A percentile compares a stretch with the other conserved stretches of the same genome.
Conservation (phyloP, 2,797 vertebrate genomes). For the Tangara arthus region DNA sequence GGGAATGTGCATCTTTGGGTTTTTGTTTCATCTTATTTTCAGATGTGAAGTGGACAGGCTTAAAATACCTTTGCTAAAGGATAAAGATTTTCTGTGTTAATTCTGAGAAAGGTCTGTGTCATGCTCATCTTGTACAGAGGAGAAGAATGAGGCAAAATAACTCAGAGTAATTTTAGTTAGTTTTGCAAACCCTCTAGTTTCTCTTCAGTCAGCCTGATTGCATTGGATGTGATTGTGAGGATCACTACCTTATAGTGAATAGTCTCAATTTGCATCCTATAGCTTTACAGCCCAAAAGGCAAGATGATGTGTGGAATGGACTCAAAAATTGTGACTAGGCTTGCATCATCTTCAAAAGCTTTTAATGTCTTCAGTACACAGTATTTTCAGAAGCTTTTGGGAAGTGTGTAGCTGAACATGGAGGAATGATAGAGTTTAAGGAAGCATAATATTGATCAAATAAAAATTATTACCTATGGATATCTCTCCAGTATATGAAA, state of each 20-base stretch:
- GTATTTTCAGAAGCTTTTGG: neutral
- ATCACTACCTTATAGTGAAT: fast-evolving
- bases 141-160: neutral
- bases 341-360: neutral
- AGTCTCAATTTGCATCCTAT: neutral
- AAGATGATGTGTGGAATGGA: neutral
- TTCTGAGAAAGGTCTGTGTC: neutral
- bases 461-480: neutral
- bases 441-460: neutral
- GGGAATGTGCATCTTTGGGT: neutral
- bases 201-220: neutral
- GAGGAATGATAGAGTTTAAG: neutral
- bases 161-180: neutral
- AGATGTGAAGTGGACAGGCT: neutral
- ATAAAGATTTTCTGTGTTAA: neutral
- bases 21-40: neutral
- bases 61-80: neutral
- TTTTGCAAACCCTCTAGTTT: neutral
- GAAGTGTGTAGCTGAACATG: neutral
- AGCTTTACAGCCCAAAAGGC: neutral
- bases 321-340: neutral
- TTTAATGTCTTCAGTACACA: neutral
- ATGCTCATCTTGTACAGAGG: neutral
- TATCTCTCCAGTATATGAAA: neutral
- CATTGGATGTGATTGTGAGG: neutral